A percentile compares a stretch with the other conserved stretches of the same genome.
Evolutionary conservation across 2,888 invertebrate genomes (phyloP).

Genomic region (Agrotis puta): DNA sequence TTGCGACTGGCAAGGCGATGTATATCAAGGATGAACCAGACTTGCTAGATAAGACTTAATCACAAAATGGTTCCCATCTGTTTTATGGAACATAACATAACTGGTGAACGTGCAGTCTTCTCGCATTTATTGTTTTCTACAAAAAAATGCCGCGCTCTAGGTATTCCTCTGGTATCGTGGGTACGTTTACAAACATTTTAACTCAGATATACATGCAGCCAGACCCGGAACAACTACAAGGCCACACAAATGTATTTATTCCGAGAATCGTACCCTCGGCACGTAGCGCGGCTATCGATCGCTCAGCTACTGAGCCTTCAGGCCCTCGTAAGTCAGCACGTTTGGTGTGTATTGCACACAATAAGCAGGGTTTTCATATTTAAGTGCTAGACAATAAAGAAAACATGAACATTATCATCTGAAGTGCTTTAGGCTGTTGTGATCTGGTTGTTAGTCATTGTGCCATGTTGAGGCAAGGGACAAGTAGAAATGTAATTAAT

Average conservation of each 20-base stretch:
- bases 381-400: slow-evolving; percentile 66
- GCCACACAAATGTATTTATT: no score
- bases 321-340: not conserved
- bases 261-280: no score
- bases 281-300: no score
- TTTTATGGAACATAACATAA: not conserved
- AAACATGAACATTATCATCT: slow-evolving; percentile 41
- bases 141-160: no score
- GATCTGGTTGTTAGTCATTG: slow-evolving; percentile 55
- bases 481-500: slow-evolving; percentile 38
- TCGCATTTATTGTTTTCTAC: no score
- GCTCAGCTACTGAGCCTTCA: not conserved
- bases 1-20: not conserved
- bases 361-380: slow-evolving; percentile 40
- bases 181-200: no score
- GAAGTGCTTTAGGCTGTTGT: slow-evolving; percentile 53
- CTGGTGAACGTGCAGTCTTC: not conserved
- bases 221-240: no score
- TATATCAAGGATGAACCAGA: not conserved
- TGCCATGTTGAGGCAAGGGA: slow-evolving; percentile 58
- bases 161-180: no score
- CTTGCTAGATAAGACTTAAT: not conserved
- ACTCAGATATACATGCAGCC: no score
- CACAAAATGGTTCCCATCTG: not conserved
- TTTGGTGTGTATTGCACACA: slow-evolving; percentile 15